Evolutionary conservation across 2,797 vertebrate species (phyloP).

Genomic region (Perodicticus potto): DNA sequence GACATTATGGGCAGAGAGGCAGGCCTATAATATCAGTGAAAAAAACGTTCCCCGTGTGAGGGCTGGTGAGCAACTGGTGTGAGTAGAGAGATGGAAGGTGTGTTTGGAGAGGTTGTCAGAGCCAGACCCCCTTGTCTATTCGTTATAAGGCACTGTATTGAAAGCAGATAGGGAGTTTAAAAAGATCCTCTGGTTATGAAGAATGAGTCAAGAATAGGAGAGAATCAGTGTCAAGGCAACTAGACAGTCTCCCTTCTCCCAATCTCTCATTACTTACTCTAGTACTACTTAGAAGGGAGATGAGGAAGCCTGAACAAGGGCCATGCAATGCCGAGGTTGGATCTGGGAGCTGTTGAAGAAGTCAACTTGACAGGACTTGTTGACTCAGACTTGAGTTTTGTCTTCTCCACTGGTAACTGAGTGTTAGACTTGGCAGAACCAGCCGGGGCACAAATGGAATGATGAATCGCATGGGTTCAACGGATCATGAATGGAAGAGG

Average conservation of each 20-base stretch:
- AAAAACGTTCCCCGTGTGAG: background rate
- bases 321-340: background rate
- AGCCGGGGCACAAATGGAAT: background rate
- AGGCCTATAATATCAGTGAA: background rate
- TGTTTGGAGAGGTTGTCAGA: background rate
- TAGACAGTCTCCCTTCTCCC: background rate
- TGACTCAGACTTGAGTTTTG: background rate
- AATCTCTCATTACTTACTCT: too few species aligned
- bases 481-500: background rate
- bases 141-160: background rate
- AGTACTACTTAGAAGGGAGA: background rate
- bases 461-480: background rate
- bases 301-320: background rate
- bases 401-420: background rate
- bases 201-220: background rate
- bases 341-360: background rate
- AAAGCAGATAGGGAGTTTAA: background rate
- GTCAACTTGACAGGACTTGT: background rate
- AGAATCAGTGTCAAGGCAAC: background rate
- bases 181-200: background rate
- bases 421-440: background rate
- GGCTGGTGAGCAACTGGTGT: background rate
- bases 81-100: background rate
- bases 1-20: background rate
- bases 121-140: background rate